Evolutionary conservation across 1,140 invertebrate species (phyloP).

Genomic region (Calliphora vicina): DNA sequence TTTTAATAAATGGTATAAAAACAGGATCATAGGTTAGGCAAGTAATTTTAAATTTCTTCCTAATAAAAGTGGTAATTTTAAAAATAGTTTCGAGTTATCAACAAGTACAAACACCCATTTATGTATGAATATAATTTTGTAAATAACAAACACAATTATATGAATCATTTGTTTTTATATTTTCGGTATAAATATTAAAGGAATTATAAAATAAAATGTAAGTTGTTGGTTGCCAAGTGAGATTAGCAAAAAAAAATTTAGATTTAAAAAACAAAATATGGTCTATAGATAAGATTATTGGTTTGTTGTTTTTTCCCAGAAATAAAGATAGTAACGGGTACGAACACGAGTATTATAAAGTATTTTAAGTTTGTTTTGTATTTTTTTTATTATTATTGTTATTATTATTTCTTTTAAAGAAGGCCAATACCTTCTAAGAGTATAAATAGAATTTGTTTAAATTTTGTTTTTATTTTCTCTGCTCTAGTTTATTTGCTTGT

Average conservation of each 20-base stretch:
- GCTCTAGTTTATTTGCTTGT: background rate
- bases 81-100: too few species aligned
- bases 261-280: slow-evolving; percentile 8
- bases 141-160: slow-evolving; percentile 1
- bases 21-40: too few species aligned
- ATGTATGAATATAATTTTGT: too few species aligned
- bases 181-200: background rate
- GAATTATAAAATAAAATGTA: background rate
- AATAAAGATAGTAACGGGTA: background rate
- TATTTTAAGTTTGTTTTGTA: background rate
- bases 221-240: slow-evolving; percentile 1
- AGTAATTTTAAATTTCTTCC: too few species aligned
- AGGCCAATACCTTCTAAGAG: background rate
- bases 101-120: too few species aligned
- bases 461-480: background rate
- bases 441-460: background rate
- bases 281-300: slow-evolving; percentile 13
- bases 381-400: background rate
- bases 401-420: background rate
- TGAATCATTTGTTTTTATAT: slow-evolving; percentile 24
- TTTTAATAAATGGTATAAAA: too few species aligned
- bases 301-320: slow-evolving; percentile 12
- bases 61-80: too few species aligned
- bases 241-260: background rate
- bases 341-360: background rate